Conservation (phyloP, 2,888 invertebrate species). For the Palloptera scutellata region DNA sequence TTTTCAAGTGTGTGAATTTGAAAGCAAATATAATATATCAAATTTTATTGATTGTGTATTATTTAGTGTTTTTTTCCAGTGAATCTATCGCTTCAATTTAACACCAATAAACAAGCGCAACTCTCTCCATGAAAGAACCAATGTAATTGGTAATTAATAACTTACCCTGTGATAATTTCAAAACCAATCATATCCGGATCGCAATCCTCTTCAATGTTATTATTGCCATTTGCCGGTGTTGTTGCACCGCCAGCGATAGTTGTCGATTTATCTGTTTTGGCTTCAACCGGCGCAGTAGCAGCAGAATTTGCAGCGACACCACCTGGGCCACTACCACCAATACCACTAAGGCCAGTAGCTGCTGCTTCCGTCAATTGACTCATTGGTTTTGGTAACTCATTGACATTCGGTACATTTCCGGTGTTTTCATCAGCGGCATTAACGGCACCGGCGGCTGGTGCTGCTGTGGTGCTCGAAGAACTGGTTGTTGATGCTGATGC, state of each 20-base stretch:
- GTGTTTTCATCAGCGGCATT: constrained; percentile 36
- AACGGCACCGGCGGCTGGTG: constrained; percentile 34
- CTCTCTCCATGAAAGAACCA: too few relatives aligned
- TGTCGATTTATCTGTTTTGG: constrained; percentile 54
- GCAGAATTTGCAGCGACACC: constrained; percentile 34
- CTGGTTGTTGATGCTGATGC: constrained; percentile 34
- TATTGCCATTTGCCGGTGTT: constrained; percentile 6
- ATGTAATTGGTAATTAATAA: constrained; percentile 23
- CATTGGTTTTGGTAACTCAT: constrained; percentile 59
- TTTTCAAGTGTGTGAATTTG: too few relatives aligned
- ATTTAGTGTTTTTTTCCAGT: too few relatives aligned
- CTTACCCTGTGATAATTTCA: constrained; percentile 87
- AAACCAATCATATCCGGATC: constrained; percentile 92
- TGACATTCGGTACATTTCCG: constrained; percentile 47
- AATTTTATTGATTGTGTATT: too few relatives aligned
- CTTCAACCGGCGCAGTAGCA: constrained; percentile 46
- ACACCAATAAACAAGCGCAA: too few relatives aligned
- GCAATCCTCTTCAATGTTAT: constrained; percentile 73
- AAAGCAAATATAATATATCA: too few relatives aligned
- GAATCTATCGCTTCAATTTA: too few relatives aligned
- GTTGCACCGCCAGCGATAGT: constrained; percentile 30
- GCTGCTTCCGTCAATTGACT: constrained; percentile 32
- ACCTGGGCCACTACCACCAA: constrained; percentile 25
- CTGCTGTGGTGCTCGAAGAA: constrained; percentile 5
- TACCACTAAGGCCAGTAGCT: constrained; percentile 3